phyloP scores from a whole-genome alignment of 2,113 vertebrate species.

The Porphyrio hochstetteri region DNA sequence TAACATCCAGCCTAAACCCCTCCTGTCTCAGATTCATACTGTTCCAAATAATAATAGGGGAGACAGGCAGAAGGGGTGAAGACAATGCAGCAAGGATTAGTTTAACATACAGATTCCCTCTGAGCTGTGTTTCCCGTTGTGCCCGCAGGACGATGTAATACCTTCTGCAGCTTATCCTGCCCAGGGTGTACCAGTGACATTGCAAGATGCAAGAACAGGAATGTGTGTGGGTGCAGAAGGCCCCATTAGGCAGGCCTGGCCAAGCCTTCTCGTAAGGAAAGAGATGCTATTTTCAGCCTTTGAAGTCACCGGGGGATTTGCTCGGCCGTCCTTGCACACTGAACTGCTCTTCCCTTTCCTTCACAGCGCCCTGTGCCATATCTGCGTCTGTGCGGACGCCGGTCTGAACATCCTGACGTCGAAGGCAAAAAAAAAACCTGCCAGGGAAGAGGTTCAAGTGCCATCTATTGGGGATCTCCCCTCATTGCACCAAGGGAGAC shows the following conservation, averaged over 20 bases:
- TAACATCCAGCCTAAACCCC: too few relatives aligned
- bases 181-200: not conserved
- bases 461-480: conserved; percentile 46
- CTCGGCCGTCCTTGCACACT: not conserved
- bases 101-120: not conserved
- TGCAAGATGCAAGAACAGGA: not conserved
- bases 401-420: rapidly evolving
- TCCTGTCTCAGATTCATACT: too few relatives aligned
- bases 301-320: not conserved
- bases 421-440: not conserved
- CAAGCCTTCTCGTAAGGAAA: not conserved
- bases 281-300: not conserved
- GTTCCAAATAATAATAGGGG: too few relatives aligned
- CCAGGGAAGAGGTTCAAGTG: not conserved
- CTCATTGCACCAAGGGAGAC: not conserved
- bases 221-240: not conserved
- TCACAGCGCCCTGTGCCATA: rapidly evolving
- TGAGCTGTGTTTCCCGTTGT: not conserved
- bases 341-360: not conserved
- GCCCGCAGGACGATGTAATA: not conserved
- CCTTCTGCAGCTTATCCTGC: not conserved
- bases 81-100: not conserved
- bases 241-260: not conserved
- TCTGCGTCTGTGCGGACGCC: rapidly evolving
- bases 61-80: not conserved